A percentile compares a stretch with the other conserved stretches of the same genome.
phyloP scores from a whole-genome alignment of 2,797 vertebrate species.

The Dendrocincla fuliginosa region DNA sequence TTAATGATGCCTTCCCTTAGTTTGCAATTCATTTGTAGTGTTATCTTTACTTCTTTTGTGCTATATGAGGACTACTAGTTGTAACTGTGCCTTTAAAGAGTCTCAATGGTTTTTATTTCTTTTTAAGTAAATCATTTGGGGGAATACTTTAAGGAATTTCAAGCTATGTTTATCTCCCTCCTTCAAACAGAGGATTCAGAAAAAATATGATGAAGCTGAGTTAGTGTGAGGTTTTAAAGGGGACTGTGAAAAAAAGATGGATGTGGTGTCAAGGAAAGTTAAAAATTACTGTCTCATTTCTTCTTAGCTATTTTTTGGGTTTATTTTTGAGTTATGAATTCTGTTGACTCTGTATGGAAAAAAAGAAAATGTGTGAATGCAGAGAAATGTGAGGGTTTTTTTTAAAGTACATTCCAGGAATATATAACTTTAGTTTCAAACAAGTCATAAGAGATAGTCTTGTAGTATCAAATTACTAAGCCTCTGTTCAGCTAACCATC shows the following conservation, averaged over 20 bases:
- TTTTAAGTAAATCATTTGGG: not conserved
- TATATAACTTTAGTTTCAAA: not conserved
- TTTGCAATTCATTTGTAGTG: not conserved
- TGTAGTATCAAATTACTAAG: not conserved
- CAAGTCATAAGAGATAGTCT: not conserved
- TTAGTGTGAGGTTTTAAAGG: not conserved
- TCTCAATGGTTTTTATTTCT: not conserved
- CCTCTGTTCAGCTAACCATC: not conserved
- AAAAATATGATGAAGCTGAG: not conserved
- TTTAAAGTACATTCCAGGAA: not conserved
- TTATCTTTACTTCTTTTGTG: not conserved
- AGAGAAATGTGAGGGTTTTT: not conserved
- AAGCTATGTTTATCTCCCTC: not conserved
- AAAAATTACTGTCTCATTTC: not conserved
- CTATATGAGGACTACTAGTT: not conserved
- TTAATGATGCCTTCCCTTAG: not conserved
- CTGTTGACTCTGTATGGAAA: not conserved
- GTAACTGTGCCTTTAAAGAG: not conserved
- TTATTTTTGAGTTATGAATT: not conserved
- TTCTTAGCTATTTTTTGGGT: not conserved
- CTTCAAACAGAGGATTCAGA: not conserved
- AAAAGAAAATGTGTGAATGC: not conserved
- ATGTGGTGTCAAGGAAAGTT: not conserved
- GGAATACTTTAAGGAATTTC: not conserved
- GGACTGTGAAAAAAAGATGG: not conserved